A percentile compares a stretch with the other conserved stretches of the same genome.
Evolutionary conservation across 35 echinoderm and acorn worm genomes (phyloP).

Genomic region (Acanthaster planci): DNA sequence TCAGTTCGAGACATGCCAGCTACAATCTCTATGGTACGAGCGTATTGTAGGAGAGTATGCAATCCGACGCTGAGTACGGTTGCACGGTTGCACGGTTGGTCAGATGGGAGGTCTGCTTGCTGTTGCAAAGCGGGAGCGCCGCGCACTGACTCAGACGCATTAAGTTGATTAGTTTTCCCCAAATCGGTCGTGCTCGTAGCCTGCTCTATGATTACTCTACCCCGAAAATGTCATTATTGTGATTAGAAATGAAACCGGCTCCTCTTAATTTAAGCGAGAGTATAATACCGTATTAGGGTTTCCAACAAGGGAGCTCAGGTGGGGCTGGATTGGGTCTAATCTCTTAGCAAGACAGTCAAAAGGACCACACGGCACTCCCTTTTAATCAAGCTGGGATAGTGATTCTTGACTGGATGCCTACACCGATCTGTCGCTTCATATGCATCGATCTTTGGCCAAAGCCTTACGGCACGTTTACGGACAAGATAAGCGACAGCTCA

Average conservation of each 20-base stretch:
- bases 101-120: conserved; percentile 3
- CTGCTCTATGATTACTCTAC: conserved; percentile 38
- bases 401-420: too few species aligned
- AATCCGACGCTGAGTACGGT: too few species aligned
- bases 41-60: too few species aligned
- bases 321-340: conserved; percentile 29
- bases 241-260: conserved; percentile 57
- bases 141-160: conserved; percentile 47
- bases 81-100: conserved; percentile 14
- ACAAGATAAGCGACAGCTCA: too few species aligned
- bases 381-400: conserved; percentile 18
- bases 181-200: conserved; percentile 51
- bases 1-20: too few species aligned
- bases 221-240: conserved; percentile 53
- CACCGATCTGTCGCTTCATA: too few species aligned
- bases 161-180: conserved; percentile 54
- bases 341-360: conserved; percentile 39
- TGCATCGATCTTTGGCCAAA: too few species aligned
- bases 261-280: conserved; percentile 45
- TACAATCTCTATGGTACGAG: too few species aligned
- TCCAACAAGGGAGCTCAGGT: conserved; percentile 40
- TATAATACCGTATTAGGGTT: conserved; percentile 55
- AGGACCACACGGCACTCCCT: conserved; percentile 14
- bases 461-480: too few species aligned
- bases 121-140: conserved; percentile 2